These are phyloP conservation scores for Ariopsis seemanni DNA, from an alignment of 2,113 vertebrate genomes.

Conservation along the genomic window DNA sequence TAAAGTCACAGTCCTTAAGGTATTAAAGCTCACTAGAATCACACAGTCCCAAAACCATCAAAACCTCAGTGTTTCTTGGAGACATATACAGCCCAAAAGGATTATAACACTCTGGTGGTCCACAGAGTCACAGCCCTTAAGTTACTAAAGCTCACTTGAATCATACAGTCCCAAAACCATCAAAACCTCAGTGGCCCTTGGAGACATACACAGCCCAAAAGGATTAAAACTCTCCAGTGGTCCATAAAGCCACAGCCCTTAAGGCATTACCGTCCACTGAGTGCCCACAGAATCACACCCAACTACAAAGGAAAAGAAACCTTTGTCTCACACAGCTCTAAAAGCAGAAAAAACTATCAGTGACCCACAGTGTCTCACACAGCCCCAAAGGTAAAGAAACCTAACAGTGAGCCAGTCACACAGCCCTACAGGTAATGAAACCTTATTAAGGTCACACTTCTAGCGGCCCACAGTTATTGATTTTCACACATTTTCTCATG, in stretches of 20 bases:
- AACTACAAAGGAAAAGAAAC: neutral
- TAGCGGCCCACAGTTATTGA: neutral
- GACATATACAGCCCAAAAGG: too few species aligned
- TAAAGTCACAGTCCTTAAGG: too few species aligned
- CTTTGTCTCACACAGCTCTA: neutral
- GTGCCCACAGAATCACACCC: neutral
- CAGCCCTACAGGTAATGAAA: neutral
- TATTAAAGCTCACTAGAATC: too few species aligned
- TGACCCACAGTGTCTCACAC: neutral
- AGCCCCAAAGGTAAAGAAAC: neutral
- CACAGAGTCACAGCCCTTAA: neutral
- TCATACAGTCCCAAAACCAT: neutral
- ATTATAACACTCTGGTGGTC: neutral
- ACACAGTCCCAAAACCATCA: too few species aligned
- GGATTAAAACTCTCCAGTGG: neutral
- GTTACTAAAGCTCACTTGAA: neutral
- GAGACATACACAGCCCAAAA: neutral
- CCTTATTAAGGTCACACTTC: neutral
- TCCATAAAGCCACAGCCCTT: neutral
- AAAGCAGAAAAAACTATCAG: neutral
- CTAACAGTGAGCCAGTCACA: neutral
- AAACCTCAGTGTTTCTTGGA: too few species aligned
- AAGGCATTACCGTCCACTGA: neutral
- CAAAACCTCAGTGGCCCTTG: neutral
- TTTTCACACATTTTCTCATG: neutral